phyloP scores from a whole-genome alignment of 2,113 vertebrate genomes.

The Sander lucioperca region DNA sequence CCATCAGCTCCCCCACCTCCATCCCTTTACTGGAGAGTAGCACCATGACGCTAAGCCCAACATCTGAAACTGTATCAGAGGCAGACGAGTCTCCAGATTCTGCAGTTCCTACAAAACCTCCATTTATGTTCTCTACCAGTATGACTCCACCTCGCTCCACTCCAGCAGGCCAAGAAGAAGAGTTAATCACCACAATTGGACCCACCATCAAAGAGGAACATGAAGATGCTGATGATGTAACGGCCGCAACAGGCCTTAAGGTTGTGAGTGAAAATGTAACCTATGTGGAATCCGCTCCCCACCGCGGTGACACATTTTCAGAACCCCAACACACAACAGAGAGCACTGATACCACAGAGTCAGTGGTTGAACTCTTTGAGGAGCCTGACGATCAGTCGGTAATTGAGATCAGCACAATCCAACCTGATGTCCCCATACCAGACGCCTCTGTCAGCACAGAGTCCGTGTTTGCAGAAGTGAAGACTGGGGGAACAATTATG shows the following conservation, averaged over 20 bases:
- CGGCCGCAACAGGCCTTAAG: constrained; percentile 35
- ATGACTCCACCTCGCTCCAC: constrained; percentile 78
- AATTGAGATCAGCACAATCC: constrained; percentile 73
- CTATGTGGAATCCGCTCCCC: constrained; percentile 23
- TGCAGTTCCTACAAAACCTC: constrained; percentile 41
- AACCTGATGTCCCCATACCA: constrained; percentile 71
- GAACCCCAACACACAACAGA: constrained; percentile 22
- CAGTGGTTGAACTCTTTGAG: constrained; percentile 37
- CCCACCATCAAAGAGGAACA: constrained; percentile 62
- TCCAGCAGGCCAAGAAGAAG: constrained; percentile 59
- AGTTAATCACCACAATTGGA: constrained; percentile 57
- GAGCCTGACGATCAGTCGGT: constrained; percentile 70
- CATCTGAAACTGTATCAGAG: constrained; percentile 38
- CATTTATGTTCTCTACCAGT: constrained; percentile 85
- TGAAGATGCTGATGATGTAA: constrained; percentile 46
- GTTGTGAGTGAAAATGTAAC: constrained; percentile 25
- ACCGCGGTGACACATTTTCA: constrained; percentile 57
- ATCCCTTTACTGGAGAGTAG: constrained; percentile 58
- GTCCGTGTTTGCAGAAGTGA: constrained; percentile 76
- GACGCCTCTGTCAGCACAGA: constrained; percentile 66
- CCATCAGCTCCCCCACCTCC: constrained; percentile 30
- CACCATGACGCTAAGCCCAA: constrained; percentile 16
- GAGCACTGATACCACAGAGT: constrained; percentile 27
- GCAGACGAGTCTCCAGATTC: constrained; percentile 40
- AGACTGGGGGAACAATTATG: constrained; percentile 75